Evolutionary conservation across 2,888 invertebrate genomes (phyloP).

Genomic region (Yponomeuta plumbellus): DNA sequence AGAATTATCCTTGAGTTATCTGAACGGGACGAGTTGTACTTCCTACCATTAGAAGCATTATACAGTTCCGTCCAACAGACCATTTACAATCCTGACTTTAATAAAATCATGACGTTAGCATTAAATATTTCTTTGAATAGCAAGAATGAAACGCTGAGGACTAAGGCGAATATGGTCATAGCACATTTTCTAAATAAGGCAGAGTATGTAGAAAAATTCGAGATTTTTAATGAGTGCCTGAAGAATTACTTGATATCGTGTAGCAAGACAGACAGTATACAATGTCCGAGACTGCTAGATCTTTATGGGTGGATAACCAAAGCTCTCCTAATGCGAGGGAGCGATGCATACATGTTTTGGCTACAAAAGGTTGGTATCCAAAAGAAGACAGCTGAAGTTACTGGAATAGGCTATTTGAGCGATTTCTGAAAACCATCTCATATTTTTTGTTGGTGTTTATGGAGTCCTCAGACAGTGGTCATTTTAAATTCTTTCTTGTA

Average conservation of each 20-base stretch:
- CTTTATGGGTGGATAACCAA: conserved; percentile 64
- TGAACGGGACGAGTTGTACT: conserved; percentile 41
- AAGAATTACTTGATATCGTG: conserved; percentile 41
- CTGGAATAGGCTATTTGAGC: too few relatives aligned
- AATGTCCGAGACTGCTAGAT: conserved; percentile 47
- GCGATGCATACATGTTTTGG: conserved; percentile 57
- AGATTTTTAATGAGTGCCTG: conserved; percentile 50
- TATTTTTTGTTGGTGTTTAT: too few relatives aligned
- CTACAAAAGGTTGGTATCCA: conserved; percentile 49
- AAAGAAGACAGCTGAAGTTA: too few relatives aligned
- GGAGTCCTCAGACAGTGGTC: too few relatives aligned
- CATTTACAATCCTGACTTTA: conserved; percentile 45
- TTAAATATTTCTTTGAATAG: conserved; percentile 50
- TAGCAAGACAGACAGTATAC: conserved; percentile 33
- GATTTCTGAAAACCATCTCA: too few relatives aligned
- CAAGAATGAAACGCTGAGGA: conserved; percentile 43
- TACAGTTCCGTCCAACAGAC: conserved; percentile 63
- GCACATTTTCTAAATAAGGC: conserved; percentile 79
- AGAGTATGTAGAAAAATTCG: conserved; percentile 55
- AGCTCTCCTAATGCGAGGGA: conserved; percentile 56
- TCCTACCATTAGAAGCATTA: conserved; percentile 69
- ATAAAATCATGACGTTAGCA: conserved; percentile 51
- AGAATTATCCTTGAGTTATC: conserved; percentile 41
- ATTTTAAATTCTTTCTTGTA: too few relatives aligned
- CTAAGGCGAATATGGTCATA: conserved; percentile 65